Evolutionary conservation across 2,113 vertebrate genomes (phyloP).

Genomic region (Calidris pygmaea): DNA sequence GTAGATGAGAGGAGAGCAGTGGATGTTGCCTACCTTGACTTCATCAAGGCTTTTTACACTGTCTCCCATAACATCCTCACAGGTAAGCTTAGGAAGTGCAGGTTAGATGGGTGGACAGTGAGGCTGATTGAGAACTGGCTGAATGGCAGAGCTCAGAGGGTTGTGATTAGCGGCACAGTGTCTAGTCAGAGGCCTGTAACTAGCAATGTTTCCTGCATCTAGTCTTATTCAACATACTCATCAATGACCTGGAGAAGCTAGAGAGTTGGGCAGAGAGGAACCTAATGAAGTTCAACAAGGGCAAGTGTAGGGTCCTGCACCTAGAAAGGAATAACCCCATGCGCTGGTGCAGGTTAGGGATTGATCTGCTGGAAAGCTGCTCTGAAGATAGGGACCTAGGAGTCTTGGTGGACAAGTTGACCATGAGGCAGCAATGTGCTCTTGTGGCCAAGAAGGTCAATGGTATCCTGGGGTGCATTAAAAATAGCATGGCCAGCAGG

Average conservation of each 20-base stretch:
- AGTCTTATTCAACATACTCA: background rate
- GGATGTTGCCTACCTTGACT: background rate
- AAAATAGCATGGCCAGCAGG: background rate
- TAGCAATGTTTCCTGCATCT: background rate
- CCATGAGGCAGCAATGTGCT: background rate
- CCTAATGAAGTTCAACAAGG: background rate
- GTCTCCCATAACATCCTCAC: background rate
- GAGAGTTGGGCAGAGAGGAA: background rate
- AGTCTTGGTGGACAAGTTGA: background rate
- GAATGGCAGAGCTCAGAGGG: background rate
- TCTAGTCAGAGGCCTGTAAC: background rate
- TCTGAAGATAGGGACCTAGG: background rate
- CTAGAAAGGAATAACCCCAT: background rate
- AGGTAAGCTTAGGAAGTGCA: background rate
- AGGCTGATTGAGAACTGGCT: background rate
- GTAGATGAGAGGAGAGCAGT: background rate
- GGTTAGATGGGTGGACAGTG: background rate
- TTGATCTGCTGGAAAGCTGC: background rate
- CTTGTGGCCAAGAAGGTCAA: background rate
- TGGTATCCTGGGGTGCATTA: background rate
- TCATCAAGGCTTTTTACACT: background rate
- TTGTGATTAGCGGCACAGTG: background rate
- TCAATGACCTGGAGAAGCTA: background rate
- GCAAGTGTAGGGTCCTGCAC: background rate
- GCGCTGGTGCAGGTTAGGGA: background rate